phyloP scores from a whole-genome alignment of 35 echinoderm and acorn worm species.

The Lytechinus variegatus region DNA sequence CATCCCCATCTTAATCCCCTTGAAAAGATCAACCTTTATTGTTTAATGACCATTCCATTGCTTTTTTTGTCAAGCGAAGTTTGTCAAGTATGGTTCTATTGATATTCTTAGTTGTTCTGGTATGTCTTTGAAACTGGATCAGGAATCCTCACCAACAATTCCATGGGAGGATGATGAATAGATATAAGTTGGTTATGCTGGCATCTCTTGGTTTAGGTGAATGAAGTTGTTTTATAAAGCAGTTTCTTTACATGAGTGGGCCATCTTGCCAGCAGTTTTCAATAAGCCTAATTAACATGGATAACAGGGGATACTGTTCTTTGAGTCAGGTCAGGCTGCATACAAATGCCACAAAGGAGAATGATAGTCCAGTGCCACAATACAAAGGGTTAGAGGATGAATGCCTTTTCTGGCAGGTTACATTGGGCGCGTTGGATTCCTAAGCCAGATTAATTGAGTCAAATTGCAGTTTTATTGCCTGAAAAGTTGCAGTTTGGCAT shows the following conservation, averaged over 20 bases:
- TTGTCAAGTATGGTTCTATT: background rate
- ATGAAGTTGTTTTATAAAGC: background rate
- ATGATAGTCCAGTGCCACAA: background rate
- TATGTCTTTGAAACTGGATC: background rate
- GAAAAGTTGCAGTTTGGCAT: constrained; percentile 24
- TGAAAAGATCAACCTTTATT: background rate
- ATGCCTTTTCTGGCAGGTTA: background rate
- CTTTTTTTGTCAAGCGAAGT: background rate
- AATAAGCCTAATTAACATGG: background rate
- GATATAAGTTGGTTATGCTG: background rate
- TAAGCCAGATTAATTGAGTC: constrained; percentile 33
- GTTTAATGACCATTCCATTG: background rate
- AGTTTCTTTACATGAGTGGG: background rate
- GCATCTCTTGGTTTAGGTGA: background rate
- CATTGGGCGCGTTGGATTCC: background rate
- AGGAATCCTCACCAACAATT: too few species aligned
- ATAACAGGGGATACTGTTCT: background rate
- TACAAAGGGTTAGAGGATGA: background rate
- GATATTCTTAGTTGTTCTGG: background rate
- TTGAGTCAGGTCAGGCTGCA: background rate
- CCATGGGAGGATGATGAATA: background rate
- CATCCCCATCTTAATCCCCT: too few species aligned
- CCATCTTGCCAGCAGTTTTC: background rate
- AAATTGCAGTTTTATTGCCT: constrained; percentile 26
- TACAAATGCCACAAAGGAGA: background rate